Percentiles rank a stretch among this genome's conserved stretches.
phyloP scores from a whole-genome alignment of 2,113 vertebrate genomes.

The Cygnus atratus region DNA sequence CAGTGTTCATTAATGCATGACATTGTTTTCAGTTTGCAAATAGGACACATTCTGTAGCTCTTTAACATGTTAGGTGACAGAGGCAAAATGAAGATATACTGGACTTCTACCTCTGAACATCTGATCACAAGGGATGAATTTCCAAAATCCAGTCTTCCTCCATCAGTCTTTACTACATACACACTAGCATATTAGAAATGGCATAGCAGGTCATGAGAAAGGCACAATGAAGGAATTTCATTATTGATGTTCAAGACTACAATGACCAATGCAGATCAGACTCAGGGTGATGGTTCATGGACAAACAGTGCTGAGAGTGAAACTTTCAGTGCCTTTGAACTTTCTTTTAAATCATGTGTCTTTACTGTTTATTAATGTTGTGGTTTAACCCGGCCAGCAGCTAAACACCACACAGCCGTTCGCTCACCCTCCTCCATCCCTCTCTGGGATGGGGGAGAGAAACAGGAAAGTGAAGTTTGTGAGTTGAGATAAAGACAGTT shows the following conservation, averaged over 20 bases:
- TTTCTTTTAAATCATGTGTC: not conserved
- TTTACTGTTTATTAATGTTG: not conserved
- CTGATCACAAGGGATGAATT: not conserved
- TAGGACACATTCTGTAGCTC: not conserved
- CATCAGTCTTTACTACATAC: not conserved
- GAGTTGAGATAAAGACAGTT: no score
- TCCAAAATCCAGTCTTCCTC: not conserved
- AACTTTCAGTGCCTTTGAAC: not conserved
- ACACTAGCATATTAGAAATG: not conserved
- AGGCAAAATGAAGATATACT: not conserved
- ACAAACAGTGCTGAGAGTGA: not conserved
- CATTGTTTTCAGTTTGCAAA: not conserved
- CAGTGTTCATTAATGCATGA: not conserved
- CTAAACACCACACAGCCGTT: no score
- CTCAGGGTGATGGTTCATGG: not conserved
- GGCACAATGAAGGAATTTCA: not conserved
- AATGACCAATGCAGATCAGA: not conserved
- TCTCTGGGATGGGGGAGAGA: no score
- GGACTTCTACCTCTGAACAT: not conserved
- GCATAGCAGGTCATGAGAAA: not conserved
- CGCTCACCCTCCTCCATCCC: no score
- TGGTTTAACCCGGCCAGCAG: no score
- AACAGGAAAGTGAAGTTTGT: no score
- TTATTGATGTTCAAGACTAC: not conserved
- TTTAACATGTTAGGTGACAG: not conserved